Evolutionary conservation across 2,888 invertebrate species (phyloP), one percentile per base, ranked within the genome.

Genomic region (Sclerodermus sp.): DNA sequence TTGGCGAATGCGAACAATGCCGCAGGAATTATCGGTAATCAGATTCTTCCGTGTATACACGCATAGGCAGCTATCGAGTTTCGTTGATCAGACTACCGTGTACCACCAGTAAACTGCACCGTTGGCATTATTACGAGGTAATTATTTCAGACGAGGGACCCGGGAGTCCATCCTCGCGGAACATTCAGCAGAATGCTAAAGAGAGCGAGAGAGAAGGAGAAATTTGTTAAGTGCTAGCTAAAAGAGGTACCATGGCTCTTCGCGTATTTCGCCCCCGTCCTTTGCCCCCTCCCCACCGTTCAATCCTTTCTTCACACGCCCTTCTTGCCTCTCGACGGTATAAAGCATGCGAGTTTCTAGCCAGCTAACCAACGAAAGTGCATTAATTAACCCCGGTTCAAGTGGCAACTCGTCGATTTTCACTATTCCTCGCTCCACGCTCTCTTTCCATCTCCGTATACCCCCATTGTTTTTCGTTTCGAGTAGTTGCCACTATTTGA

Each of bases 311-410:
- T n/a, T n/a, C n/a, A n/a, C n/a, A n/a, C n/a, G n/a, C n/a, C n/a
- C n/a, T n/a, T n/a, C n/a, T n/a, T n/a, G n/a, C n/a, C n/a, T n/a
- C n/a, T n/a, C n/a, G n/a, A n/a, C n/a, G n/a, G n/a, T n/a, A n/a
- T n/a, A n/a, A n/a, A n/a, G n/a, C n/a, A n/a, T n/a, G n/a, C n/a
- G n/a, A n/a, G n/a, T n/a, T n/a, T n/a, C n/a, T n/a, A n/a, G n/a
- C n/a, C 39, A 42, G 47, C 50, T 55, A 64, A 58, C 63, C 60
- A 60, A 67, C 63, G 66, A 70, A 67, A 57, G 60, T 63, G 67
- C 62, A 65, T 66, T 70, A 70, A 71, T 71, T 70, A 71, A 58
- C 64, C 56, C 47, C 55, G 48, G 51, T 51, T 42, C 49, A 14
- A 52, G 46, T 57, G 44, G 42, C 47, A 51, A 40, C 49, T 57